A percentile compares a stretch with the other conserved stretches of the same genome.
Evolutionary conservation across 2,113 vertebrate genomes (phyloP).

Genomic region (Dendrocopos noguchii): DNA sequence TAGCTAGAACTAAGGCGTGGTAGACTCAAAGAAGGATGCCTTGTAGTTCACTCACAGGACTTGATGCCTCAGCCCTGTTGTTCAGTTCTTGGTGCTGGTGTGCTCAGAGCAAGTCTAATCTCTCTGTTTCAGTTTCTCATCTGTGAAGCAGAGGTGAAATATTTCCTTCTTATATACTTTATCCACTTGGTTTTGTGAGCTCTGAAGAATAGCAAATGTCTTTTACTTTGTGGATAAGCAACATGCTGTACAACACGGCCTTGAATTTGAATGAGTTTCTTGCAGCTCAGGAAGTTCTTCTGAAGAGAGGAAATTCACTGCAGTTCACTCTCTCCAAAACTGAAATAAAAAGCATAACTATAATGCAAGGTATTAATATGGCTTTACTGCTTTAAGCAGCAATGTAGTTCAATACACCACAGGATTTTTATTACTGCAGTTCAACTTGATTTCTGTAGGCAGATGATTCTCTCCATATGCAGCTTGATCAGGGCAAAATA

Average conservation of each 20-base stretch:
- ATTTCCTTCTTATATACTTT: background rate
- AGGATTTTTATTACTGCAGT: background rate
- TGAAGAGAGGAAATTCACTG: background rate
- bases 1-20: background rate
- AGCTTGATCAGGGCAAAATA: background rate
- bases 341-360: background rate
- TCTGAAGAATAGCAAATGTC: background rate
- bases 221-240: background rate
- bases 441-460: background rate
- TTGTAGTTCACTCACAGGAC: background rate
- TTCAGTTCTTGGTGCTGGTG: background rate
- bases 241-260: background rate
- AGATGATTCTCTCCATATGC: background rate
- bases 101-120: background rate
- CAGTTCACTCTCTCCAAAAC: background rate
- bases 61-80: background rate
- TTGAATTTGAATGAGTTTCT: slow-evolving; percentile 2
- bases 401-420: background rate
- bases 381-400: background rate
- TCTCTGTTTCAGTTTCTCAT: background rate
- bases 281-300: background rate
- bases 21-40: background rate
- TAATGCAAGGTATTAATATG: background rate
- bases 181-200: background rate
- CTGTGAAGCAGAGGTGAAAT: background rate